Conservation (phyloP, 2,113 vertebrate species). For the Scalopus aquaticus region DNA sequence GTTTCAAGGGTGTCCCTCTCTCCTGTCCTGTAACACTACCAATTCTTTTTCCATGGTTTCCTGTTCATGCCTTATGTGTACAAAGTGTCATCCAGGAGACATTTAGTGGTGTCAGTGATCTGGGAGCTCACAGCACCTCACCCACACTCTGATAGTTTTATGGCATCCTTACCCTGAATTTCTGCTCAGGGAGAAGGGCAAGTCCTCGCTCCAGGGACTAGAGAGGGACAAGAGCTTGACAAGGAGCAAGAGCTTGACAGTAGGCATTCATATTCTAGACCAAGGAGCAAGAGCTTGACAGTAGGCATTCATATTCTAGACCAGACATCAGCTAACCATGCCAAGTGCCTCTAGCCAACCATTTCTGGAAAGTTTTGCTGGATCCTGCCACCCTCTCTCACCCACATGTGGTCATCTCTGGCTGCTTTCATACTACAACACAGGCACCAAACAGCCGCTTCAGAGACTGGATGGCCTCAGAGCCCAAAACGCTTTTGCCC, state of each 20-base stretch:
- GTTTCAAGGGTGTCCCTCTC: too few species aligned
- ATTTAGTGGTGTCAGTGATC: not conserved
- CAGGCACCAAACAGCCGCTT: not conserved
- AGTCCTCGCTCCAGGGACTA: not conserved
- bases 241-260: not conserved
- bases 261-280: not conserved
- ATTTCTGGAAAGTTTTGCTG: not conserved
- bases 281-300: not conserved
- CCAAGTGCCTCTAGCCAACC: not conserved
- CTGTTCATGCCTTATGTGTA: not conserved
- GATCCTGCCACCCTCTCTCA: not conserved
- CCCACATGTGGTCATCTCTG: not conserved
- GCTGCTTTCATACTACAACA: accelerated
- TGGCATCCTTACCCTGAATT: not conserved
- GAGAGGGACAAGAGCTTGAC: not conserved
- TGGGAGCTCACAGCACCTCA: not conserved
- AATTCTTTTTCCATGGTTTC: not conserved
- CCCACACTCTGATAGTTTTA: not conserved
- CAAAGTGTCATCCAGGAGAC: not conserved
- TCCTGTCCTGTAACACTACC: too few species aligned
- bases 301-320: not conserved
- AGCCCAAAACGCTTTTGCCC: not conserved
- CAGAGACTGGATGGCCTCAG: not conserved
- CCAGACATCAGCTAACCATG: not conserved
- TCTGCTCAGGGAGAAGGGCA: not conserved